Conservation (phyloP, 2,888 invertebrate species). For the Microchrysa polita region DNA sequence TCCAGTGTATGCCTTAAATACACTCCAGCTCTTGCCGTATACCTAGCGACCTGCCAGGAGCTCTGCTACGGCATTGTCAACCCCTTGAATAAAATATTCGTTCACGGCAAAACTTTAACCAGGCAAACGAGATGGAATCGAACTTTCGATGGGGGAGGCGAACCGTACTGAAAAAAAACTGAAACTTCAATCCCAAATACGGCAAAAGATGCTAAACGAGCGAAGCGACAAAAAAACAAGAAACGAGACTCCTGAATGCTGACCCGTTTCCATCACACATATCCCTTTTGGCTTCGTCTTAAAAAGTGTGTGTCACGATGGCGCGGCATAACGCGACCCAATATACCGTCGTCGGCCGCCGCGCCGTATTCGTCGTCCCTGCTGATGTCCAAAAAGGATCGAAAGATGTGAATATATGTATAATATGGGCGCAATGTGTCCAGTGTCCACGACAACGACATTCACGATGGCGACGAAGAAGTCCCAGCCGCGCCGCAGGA, state of each 20-base stretch:
- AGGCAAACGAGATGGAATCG: slow-evolving; percentile 28
- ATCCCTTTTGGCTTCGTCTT: neutral
- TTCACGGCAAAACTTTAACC: slow-evolving; percentile 21
- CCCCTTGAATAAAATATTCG: slow-evolving; percentile 45
- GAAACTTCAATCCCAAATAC: neutral
- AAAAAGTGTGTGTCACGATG: slow-evolving; percentile 31
- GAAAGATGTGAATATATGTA: slow-evolving; percentile 32
- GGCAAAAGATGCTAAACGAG: slow-evolving; percentile 17
- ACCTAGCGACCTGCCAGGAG: slow-evolving; percentile 36
- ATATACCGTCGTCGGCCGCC: neutral
- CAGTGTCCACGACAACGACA: neutral
- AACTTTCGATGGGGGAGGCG: slow-evolving; percentile 13
- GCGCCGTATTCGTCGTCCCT: too few relatives aligned
- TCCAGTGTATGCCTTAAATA: slow-evolving; percentile 36
- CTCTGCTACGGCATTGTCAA: slow-evolving; percentile 32
- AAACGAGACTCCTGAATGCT: neutral
- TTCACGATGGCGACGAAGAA: slow-evolving; percentile 24
- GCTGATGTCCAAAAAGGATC: slow-evolving; percentile 15
- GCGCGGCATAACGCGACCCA: slow-evolving; percentile 29
- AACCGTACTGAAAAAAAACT: slow-evolving; percentile 25
- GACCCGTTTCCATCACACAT: slow-evolving; percentile 32
- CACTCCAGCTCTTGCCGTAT: slow-evolving; percentile 26
- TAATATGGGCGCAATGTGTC: slow-evolving; percentile 41
- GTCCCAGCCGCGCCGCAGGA: slow-evolving; percentile 47
- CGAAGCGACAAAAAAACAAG: neutral